Conservation (phyloP, 1,140 invertebrate genomes). For the Thaumatotibia leucotreta region DNA sequence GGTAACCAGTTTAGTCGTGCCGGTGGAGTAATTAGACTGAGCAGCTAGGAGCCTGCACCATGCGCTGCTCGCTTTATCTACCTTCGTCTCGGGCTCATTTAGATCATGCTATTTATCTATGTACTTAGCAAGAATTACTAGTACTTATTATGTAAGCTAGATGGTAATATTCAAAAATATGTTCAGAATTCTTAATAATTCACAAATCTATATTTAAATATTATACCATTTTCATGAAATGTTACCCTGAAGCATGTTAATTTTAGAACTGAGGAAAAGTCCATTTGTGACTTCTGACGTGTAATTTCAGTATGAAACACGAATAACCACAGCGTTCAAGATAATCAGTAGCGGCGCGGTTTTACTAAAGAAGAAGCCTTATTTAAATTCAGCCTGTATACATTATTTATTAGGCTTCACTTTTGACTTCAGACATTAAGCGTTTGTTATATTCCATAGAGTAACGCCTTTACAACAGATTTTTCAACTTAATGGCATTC, state of each 20-base stretch:
- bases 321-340: neutral
- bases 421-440: constrained; percentile 35
- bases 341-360: neutral
- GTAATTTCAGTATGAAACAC: neutral
- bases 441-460: constrained; percentile 33
- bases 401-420: constrained; percentile 31
- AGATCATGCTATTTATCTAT: neutral
- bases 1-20: constrained; percentile 53
- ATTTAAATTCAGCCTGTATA: constrained; percentile 15
- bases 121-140: neutral
- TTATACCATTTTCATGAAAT: too few species aligned
- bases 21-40: constrained; percentile 65
- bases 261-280: too few species aligned
- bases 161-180: too few species aligned
- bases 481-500: constrained; percentile 54
- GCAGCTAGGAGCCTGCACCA: constrained; percentile 39
- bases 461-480: constrained; percentile 50
- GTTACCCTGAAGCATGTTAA: too few species aligned
- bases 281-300: too few species aligned
- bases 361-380: neutral
- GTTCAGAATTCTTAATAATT: too few species aligned
- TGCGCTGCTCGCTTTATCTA: constrained; percentile 42
- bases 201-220: too few species aligned
- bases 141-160: too few species aligned
- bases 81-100: constrained; percentile 11